Conservation (phyloP, 2,888 invertebrate genomes). For the Hemistola chrysoprasaria region DNA sequence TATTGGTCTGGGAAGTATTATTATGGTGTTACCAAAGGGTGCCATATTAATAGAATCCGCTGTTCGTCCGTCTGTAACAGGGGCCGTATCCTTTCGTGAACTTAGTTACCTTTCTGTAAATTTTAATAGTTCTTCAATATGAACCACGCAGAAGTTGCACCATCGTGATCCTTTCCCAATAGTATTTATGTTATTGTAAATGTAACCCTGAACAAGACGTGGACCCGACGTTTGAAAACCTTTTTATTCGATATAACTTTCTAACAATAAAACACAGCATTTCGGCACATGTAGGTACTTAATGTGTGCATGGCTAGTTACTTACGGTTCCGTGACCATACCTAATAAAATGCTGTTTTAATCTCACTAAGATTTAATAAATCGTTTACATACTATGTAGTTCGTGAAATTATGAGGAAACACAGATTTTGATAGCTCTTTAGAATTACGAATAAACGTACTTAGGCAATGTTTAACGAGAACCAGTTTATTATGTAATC, state of each 20-base stretch:
- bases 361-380: slow-evolving; percentile 16
- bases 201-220: slow-evolving; percentile 45
- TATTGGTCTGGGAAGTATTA: too few species aligned
- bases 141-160: slow-evolving; percentile 34
- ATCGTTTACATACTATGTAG: slow-evolving; percentile 17
- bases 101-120: too few species aligned
- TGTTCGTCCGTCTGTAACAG: too few species aligned
- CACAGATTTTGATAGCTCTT: slow-evolving; percentile 10
- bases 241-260: slow-evolving; percentile 27
- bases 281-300: slow-evolving; percentile 19
- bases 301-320: slow-evolving; percentile 7
- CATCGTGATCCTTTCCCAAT: slow-evolving; percentile 47
- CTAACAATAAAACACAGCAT: slow-evolving; percentile 23
- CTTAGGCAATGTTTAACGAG: slow-evolving; percentile 26
- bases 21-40: too few species aligned
- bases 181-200: slow-evolving; percentile 39
- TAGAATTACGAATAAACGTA: slow-evolving; percentile 36
- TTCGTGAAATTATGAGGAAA: slow-evolving; percentile 14
- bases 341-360: slow-evolving; percentile 10
- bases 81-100: too few species aligned
- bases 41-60: too few species aligned
- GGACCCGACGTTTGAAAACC: slow-evolving; percentile 20
- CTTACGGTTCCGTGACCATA: slow-evolving; percentile 17
- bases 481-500: slow-evolving; percentile 53
- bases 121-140: not conserved